A percentile compares a stretch with the other conserved stretches of the same genome.
Conservation (phyloP, 2,113 vertebrate species). For the Columba livia region DNA sequence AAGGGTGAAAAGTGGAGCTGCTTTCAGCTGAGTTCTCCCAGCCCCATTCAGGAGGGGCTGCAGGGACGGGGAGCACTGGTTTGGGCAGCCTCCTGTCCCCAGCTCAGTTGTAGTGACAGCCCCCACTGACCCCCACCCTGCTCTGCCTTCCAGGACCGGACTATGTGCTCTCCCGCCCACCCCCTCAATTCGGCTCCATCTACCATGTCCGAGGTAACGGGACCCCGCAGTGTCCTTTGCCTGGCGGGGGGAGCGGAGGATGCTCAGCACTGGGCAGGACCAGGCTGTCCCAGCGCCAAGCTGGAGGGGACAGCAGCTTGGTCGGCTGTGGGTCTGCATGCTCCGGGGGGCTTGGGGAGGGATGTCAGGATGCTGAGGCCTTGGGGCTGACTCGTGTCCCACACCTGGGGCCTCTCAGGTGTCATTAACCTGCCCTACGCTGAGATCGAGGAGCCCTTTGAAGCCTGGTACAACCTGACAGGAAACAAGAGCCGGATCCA, state of each 20-base stretch:
- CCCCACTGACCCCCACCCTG: neutral
- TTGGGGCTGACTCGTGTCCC: neutral
- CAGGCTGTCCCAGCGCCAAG: neutral
- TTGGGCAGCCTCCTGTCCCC: neutral
- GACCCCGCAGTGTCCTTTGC: neutral
- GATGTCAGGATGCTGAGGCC: neutral
- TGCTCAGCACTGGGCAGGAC: neutral
- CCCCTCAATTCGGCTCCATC: slow-evolving; percentile 76
- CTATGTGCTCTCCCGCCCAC: slow-evolving; percentile 23
- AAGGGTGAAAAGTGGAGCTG: neutral
- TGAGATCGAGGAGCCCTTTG: slow-evolving; percentile 85
- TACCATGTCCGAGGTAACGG: slow-evolving; percentile 84
- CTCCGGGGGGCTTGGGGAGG: neutral
- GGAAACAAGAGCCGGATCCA: slow-evolving; percentile 78
- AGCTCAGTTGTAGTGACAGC: too few species aligned
- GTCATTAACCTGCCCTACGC: slow-evolving; percentile 82
- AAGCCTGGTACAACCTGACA: slow-evolving; percentile 81
- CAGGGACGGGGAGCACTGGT: neutral
- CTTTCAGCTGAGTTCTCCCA: neutral
- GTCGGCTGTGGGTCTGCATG: neutral
- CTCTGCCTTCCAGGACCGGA: slow-evolving; percentile 64
- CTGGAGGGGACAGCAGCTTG: neutral
- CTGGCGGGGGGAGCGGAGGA: fast-evolving
- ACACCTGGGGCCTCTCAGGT: neutral
- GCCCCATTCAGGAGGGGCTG: fast-evolving